These are phyloP conservation scores for Periophthalmus magnuspinnatus DNA, from an alignment of 2,797 vertebrate genomes.

Conservation along the genomic window DNA sequence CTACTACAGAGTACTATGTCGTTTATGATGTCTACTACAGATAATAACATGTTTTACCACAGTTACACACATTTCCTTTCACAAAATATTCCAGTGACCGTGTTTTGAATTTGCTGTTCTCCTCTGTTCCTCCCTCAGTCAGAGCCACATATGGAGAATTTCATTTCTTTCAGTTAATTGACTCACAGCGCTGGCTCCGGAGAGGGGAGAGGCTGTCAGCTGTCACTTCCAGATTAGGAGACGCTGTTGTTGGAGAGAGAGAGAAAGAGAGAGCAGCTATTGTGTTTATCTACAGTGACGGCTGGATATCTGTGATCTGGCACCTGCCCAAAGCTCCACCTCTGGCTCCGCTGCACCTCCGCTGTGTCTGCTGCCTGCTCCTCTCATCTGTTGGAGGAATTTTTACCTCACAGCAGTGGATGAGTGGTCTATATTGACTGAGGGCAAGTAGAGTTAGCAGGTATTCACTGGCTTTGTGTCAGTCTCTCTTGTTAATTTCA, in stretches of 20 bases:
- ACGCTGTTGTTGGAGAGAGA: conserved; percentile 44
- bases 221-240: conserved; percentile 68
- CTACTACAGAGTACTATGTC: neutral
- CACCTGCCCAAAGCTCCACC: conserved; percentile 61
- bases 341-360: conserved; percentile 50
- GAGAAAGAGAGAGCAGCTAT: conserved; percentile 40
- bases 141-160: conserved; percentile 37
- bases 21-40: too few species aligned
- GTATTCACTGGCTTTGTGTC: conserved; percentile 14
- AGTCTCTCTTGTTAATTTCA: conserved; percentile 27
- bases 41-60: neutral
- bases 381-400: conserved; percentile 12
- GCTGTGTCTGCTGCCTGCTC: conserved; percentile 21
- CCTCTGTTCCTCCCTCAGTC: conserved; percentile 30
- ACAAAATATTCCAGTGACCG: neutral
- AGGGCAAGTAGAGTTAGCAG: conserved; percentile 7
- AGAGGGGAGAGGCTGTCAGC: conserved; percentile 55
- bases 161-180: conserved; percentile 59
- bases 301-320: conserved; percentile 68
- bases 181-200: conserved; percentile 47
- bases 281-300: conserved; percentile 71
- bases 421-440: conserved; percentile 11
- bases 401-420: conserved; percentile 19
- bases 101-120: neutral
- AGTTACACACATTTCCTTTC: neutral